A percentile compares a stretch with the other conserved stretches of the same genome.
Conservation (phyloP, 2,797 vertebrate genomes). For the Astyanax mexicanus region DNA sequence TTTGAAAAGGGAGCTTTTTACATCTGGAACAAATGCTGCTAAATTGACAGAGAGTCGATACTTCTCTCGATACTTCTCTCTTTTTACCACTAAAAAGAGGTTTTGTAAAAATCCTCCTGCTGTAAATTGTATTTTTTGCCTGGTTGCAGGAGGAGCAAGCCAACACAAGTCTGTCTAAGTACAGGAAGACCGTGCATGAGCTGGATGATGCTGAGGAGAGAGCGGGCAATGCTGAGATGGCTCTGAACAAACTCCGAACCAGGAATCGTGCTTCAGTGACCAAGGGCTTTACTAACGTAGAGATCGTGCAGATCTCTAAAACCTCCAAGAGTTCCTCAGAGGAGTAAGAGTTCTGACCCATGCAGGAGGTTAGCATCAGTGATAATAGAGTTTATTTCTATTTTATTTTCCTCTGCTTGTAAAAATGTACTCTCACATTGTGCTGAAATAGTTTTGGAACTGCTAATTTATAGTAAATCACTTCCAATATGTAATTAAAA, state of each 20-base stretch:
- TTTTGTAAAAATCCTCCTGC: background rate
- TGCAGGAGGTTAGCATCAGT: constrained; percentile 22
- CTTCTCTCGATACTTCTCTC: too few relatives aligned
- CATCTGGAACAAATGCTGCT: too few relatives aligned
- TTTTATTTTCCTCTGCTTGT: too few relatives aligned
- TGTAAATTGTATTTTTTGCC: background rate
- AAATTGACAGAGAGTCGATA: too few relatives aligned
- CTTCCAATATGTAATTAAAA: too few relatives aligned
- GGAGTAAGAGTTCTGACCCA: constrained; percentile 45
- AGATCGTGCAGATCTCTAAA: constrained; percentile 75
- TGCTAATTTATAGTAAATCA: too few relatives aligned
- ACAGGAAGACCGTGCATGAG: constrained; percentile 70
- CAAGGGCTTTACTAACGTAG: constrained; percentile 73
- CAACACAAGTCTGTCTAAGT: constrained; percentile 74
- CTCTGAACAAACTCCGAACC: constrained; percentile 74
- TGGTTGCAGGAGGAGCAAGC: constrained; percentile 74
- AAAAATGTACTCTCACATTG: too few relatives aligned
- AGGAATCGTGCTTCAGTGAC: constrained; percentile 63
- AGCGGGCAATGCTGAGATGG: constrained; percentile 68
- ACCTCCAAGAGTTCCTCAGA: constrained; percentile 62
- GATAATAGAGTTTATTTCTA: background rate
- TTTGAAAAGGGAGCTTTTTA: too few relatives aligned
- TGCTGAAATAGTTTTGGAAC: too few relatives aligned
- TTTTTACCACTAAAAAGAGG: too few relatives aligned
- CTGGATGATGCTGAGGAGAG: constrained; percentile 74